Conservation (phyloP, 2,797 vertebrate genomes). For the Chrosomus eos region DNA sequence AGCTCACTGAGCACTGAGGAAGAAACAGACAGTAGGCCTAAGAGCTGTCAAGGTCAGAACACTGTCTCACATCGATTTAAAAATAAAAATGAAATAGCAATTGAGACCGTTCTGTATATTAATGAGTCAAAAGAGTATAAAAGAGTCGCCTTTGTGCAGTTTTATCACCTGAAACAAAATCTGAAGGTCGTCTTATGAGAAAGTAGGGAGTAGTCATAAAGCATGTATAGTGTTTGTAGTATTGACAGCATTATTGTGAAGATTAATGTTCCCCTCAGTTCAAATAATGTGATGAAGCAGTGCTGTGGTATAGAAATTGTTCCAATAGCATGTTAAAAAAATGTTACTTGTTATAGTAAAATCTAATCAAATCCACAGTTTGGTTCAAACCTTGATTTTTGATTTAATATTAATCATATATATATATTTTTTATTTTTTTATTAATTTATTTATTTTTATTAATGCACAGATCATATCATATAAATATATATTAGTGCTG, state of each 20-base stretch:
- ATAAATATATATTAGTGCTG: no score
- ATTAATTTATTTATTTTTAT: no score
- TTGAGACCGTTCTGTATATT: neutral
- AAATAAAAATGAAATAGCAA: neutral
- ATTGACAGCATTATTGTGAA: neutral
- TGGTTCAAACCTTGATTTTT: neutral
- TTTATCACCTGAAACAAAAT: neutral
- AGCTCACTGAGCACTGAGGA: slow-evolving; percentile 86
- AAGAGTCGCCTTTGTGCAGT: neutral
- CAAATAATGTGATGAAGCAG: neutral
- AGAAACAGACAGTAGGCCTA: neutral
- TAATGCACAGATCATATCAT: no score
- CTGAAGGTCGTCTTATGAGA: neutral
- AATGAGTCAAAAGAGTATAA: neutral
- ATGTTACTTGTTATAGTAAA: neutral
- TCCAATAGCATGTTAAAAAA: neutral
- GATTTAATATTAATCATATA: neutral
- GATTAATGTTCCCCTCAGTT: neutral
- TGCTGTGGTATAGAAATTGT: neutral
- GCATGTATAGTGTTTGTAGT: neutral
- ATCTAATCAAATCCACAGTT: neutral
- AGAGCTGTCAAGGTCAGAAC: slow-evolving; percentile 19
- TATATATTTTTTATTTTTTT: no score
- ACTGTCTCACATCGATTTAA: neutral
- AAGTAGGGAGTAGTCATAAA: neutral